Percentiles rank a stretch among this genome's conserved stretches.
Conservation (phyloP, 2,797 vertebrate genomes). For the Falco rusticolus region DNA sequence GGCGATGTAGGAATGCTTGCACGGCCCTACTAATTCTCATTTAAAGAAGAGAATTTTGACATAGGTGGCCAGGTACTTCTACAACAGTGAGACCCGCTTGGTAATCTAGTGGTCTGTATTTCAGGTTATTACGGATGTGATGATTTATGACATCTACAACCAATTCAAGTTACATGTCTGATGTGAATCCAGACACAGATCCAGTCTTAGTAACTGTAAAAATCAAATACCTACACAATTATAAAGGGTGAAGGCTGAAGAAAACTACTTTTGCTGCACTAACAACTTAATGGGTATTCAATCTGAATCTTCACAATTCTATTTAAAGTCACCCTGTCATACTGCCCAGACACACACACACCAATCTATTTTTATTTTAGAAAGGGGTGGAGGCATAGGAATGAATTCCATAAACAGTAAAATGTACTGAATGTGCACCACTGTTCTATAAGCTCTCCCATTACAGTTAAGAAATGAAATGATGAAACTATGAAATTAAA, state of each 20-base stretch:
- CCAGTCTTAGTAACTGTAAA: background rate
- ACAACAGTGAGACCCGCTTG: background rate
- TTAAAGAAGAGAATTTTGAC: background rate
- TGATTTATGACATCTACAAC: background rate
- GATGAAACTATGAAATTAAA: background rate
- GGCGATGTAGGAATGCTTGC: background rate
- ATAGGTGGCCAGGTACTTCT: background rate
- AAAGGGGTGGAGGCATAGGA: background rate
- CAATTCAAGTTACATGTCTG: background rate
- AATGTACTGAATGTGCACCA: background rate
- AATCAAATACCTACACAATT: background rate
- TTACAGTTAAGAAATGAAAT: background rate
- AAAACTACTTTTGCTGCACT: background rate
- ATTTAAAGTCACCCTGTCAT: background rate
- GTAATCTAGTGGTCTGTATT: rapidly evolving
- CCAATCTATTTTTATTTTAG: background rate
- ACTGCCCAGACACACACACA: background rate
- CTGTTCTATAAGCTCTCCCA: background rate
- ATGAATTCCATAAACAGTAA: background rate
- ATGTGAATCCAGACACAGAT: background rate
- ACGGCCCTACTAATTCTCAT: background rate
- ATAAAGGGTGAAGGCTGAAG: background rate
- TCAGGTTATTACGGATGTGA: background rate
- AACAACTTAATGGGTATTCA: background rate
- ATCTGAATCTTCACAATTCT: background rate